phyloP scores from a whole-genome alignment of 1,140 invertebrate species.

The Brachionus koreanus region DNA sequence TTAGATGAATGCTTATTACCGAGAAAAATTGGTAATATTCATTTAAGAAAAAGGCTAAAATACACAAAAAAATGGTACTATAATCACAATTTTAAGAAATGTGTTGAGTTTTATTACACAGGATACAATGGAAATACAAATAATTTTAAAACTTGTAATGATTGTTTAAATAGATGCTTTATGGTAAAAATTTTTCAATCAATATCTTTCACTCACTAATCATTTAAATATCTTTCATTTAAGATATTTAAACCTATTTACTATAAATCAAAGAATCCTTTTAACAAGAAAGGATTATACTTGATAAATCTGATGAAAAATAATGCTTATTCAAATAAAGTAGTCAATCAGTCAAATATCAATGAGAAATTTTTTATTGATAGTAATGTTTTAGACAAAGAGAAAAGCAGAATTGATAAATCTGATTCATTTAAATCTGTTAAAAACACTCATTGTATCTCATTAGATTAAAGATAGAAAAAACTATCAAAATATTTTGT shows the following conservation, averaged over 20 bases:
- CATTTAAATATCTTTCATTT: neutral
- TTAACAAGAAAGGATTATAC: conserved; percentile 18
- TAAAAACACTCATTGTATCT: too few species aligned
- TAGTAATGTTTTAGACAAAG: neutral
- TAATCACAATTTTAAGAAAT: conserved; percentile 27
- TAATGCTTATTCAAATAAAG: neutral
- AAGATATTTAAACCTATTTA: neutral
- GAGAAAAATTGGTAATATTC: conserved; percentile 6
- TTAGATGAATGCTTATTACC: conserved; percentile 13
- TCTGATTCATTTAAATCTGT: too few species aligned
- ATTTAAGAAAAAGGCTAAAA: neutral
- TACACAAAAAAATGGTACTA: conserved; percentile 20
- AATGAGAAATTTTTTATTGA: neutral
- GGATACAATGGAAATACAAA: conserved; percentile 29
- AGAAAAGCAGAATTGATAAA: neutral
- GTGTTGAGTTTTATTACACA: conserved; percentile 37
- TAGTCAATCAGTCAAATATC: neutral
- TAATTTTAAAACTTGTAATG: conserved; percentile 18
- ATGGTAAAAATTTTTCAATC: neutral
- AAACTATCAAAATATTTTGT: too few species aligned
- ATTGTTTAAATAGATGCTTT: conserved; percentile 31
- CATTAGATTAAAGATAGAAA: too few species aligned
- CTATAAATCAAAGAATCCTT: conserved; percentile 32
- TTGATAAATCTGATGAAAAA: conserved; percentile 7
- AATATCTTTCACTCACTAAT: too few species aligned